Evolutionary conservation across 92 coral and sea anemone species (phyloP).

Genomic region (Ricordea florida): DNA sequence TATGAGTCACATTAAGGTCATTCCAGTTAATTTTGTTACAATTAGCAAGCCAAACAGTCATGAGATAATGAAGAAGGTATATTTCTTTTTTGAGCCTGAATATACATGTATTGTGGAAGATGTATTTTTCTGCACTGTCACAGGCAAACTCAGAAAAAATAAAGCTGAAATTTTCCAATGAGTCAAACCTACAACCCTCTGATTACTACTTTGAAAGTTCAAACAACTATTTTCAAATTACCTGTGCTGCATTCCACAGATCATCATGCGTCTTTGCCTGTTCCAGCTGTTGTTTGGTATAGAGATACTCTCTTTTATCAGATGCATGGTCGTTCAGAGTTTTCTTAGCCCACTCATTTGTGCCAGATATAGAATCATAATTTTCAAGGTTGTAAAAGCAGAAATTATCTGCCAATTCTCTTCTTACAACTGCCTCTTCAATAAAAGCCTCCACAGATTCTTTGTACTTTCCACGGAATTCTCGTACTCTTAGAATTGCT

Average conservation of each 20-base stretch:
- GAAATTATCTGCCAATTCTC: slow-evolving; percentile 80
- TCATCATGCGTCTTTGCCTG: slow-evolving; percentile 71
- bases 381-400: slow-evolving; percentile 71
- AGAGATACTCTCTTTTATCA: slow-evolving; percentile 72
- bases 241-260: slow-evolving; percentile 92
- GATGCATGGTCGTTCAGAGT: slow-evolving; percentile 64
- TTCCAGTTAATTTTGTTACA: too few species aligned
- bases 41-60: too few species aligned
- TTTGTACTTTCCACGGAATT: slow-evolving; percentile 58
- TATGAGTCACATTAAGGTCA: too few species aligned
- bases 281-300: slow-evolving; percentile 67
- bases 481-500: slow-evolving; percentile 70
- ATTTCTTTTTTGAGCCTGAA: too few species aligned
- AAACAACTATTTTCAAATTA: not conserved
- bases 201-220: not conserved
- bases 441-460: slow-evolving; percentile 77
- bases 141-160: too few species aligned
- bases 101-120: too few species aligned
- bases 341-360: slow-evolving; percentile 79
- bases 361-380: slow-evolving; percentile 69
- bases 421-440: slow-evolving; percentile 73
- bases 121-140: too few species aligned
- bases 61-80: too few species aligned
- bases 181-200: too few species aligned
- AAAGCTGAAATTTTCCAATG: too few species aligned